Conservation (phyloP, 2,888 invertebrate species). For the Patella ulyssiponensis region DNA sequence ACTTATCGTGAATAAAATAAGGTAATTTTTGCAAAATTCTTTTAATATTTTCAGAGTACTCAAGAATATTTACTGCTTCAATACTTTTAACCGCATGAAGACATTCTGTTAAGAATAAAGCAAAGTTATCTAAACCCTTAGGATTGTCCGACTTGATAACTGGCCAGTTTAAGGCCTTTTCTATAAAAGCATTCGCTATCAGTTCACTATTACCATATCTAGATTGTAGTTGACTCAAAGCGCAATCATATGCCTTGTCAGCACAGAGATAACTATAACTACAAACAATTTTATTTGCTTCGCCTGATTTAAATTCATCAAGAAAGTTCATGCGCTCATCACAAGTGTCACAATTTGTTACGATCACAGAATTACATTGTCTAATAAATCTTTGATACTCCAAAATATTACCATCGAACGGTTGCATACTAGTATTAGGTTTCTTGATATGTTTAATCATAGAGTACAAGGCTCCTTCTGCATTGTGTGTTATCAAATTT, state of each 20-base stretch:
- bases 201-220: slow-evolving; percentile 19
- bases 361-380: not conserved
- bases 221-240: slow-evolving; percentile 12
- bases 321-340: not conserved
- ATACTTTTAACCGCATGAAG: slow-evolving; percentile 31
- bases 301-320: not conserved
- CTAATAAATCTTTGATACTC: not conserved
- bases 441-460: too few relatives aligned
- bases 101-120: slow-evolving; percentile 34
- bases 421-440: not conserved
- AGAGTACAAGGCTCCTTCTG: too few relatives aligned
- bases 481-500: too few relatives aligned
- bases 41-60: slow-evolving; percentile 34
- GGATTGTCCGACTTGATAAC: slow-evolving; percentile 17
- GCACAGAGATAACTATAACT: slow-evolving; percentile 9
- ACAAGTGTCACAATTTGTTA: not conserved
- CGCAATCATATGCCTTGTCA: not conserved
- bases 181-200: slow-evolving; percentile 12
- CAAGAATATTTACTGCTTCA: slow-evolving; percentile 6
- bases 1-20: slow-evolving; percentile 33
- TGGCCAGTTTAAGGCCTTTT: not conserved
- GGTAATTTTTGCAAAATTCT: slow-evolving; percentile 31
- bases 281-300: slow-evolving; percentile 14
- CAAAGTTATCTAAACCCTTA: slow-evolving; percentile 31
- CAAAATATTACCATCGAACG: not conserved